Evolutionary conservation across 2,113 vertebrate genomes (phyloP).

Genomic region (Anarhynchus alexandrinus): DNA sequence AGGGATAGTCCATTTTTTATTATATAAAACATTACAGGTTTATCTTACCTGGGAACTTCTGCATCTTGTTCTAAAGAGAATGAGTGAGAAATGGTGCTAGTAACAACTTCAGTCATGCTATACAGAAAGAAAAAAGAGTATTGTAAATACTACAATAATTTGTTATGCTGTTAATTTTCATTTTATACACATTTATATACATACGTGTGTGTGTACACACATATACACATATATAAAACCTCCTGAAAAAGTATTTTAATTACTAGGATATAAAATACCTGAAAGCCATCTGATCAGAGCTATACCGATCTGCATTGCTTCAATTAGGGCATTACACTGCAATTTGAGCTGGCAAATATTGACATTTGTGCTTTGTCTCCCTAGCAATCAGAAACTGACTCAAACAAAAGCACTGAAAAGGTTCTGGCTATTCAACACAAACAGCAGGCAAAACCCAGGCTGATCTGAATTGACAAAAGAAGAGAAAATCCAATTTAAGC

Average conservation of each 20-base stretch:
- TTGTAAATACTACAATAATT: background rate
- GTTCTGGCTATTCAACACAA: background rate
- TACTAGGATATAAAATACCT: background rate
- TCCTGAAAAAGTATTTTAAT: background rate
- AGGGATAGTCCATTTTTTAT: background rate
- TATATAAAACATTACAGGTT: background rate
- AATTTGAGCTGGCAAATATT: constrained; percentile 49
- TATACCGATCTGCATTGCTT: background rate
- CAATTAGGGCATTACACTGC: background rate
- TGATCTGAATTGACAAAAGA: background rate
- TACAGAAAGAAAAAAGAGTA: background rate
- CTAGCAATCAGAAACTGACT: constrained; percentile 57
- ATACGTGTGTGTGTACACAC: accelerated
- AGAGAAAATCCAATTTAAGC: background rate
- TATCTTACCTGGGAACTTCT: constrained; percentile 61
- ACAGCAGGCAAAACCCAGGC: background rate
- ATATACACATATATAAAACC: background rate
- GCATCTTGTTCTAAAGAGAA: constrained; percentile 25
- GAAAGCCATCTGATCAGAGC: background rate
- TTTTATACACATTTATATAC: background rate
- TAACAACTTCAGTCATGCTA: constrained; percentile 13
- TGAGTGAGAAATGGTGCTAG: background rate
- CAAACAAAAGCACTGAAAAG: constrained; percentile 43
- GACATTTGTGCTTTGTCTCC: constrained; percentile 57
- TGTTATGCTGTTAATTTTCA: background rate